phyloP scores from a whole-genome alignment of 2,888 invertebrate genomes.

The Chirona hameri region DNA sequence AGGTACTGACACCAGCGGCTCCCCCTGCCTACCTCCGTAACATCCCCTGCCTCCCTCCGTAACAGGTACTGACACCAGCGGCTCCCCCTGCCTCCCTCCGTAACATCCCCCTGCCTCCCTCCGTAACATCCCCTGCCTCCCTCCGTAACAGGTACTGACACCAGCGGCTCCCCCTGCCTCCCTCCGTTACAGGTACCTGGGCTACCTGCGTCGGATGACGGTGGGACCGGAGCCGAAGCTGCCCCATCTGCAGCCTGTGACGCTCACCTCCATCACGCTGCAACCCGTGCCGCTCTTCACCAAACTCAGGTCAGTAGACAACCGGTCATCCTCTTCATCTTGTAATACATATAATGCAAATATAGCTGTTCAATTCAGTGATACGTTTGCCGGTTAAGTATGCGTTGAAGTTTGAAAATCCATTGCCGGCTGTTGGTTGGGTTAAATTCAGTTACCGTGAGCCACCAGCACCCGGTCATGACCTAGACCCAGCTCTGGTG shows the following conservation, averaged over 20 bases:
- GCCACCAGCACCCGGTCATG: no score
- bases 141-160: conserved; percentile 42
- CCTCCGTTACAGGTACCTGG: conserved; percentile 65
- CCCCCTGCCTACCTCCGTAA: not conserved
- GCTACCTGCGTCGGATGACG: conserved; percentile 76
- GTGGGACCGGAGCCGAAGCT: conserved; percentile 60
- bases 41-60: no score
- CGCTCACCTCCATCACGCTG: conserved; percentile 73
- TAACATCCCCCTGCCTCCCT: conserved; percentile 42
- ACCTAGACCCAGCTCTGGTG: no score
- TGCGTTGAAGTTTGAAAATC: no score
- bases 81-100: not conserved
- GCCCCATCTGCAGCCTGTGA: conserved; percentile 79
- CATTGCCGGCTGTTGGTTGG: no score
- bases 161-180: not conserved
- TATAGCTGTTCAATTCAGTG: no score
- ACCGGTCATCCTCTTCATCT: no score
- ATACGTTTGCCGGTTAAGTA: no score
- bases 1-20: conserved; percentile 56
- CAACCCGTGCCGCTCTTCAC: conserved; percentile 91
- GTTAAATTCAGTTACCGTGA: no score
- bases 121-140: conserved; percentile 42
- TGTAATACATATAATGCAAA: no score
- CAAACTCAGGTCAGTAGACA: conserved; percentile 65
- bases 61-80: not conserved